phyloP scores from a whole-genome alignment of 2,797 vertebrate species.

The Eulemur mongoz region DNA sequence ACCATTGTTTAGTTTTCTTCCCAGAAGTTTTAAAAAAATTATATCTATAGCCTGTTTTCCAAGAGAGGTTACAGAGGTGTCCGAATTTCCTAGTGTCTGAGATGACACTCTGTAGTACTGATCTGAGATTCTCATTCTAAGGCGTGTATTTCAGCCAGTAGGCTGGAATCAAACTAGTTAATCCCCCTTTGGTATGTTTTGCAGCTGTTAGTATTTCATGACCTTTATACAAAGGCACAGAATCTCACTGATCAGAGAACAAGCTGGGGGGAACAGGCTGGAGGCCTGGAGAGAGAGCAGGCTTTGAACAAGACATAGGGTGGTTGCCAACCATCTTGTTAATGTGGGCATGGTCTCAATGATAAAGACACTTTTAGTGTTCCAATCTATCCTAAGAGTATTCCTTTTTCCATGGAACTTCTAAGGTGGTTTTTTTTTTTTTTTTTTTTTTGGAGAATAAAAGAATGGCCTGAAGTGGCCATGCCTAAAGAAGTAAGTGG shows the following conservation, averaged over 20 bases:
- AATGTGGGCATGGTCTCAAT: neutral
- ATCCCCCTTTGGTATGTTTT: slow-evolving; percentile 60
- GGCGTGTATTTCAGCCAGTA: slow-evolving; percentile 50
- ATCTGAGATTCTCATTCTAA: slow-evolving; percentile 70
- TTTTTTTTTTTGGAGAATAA: neutral
- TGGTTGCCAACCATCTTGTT: neutral
- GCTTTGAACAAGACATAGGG: slow-evolving; percentile 59
- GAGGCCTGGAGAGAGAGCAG: slow-evolving; percentile 47
- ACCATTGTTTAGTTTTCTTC: slow-evolving; percentile 57
- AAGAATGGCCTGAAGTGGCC: neutral
- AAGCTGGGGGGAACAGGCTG: slow-evolving; percentile 45
- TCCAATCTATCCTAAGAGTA: neutral
- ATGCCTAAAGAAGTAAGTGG: slow-evolving; percentile 23
- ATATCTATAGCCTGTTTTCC: slow-evolving; percentile 10
- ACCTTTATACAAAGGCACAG: slow-evolving; percentile 64
- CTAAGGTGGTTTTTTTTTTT: neutral
- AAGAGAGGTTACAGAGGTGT: slow-evolving; percentile 41
- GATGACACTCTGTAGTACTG: neutral
- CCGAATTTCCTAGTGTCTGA: slow-evolving; percentile 11
- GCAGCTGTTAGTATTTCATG: slow-evolving; percentile 69
- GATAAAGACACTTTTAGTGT: neutral
- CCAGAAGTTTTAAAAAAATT: slow-evolving; percentile 43
- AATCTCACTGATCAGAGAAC: slow-evolving; percentile 66
- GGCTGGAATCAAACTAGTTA: slow-evolving; percentile 67
- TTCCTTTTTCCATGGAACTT: neutral